Evolutionary conservation across 1,140 invertebrate genomes (phyloP), one percentile per base, ranked within the genome.

Genomic region (Carposina sasakii): DNA sequence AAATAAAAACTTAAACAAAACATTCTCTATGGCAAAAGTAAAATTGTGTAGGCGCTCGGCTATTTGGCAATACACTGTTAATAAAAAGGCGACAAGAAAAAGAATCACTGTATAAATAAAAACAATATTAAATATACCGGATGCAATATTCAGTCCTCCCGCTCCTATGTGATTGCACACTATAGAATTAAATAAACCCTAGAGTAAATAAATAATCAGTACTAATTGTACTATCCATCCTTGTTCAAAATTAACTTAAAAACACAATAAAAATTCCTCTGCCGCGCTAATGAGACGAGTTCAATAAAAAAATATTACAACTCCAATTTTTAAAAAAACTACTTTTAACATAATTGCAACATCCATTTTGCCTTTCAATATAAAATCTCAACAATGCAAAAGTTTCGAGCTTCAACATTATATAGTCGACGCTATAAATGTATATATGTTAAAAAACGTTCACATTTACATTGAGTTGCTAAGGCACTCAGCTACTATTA

Each of bases 401-500:
- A n/a, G n/a, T n/a, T n/a, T n/a, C n/a, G n/a, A n/a, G n/a, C n/a
- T n/a, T n/a, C n/a, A n/a, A n/a, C n/a, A n/a, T n/a, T n/a, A n/a
- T n/a, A n/a, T n/a, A n/a, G n/a, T n/a, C n/a, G n/a, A n/a, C n/a
- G n/a, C n/a, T n/a, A n/a, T n/a, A n/a, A n/a, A n/a, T n/a, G n/a
- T n/a, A n/a, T 62, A 62, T 52, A 67, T 66, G 65, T 72, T 71
- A 75, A 63, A n/a, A n/a, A n/a, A n/a, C n/a, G n/a, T n/a, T n/a
- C n/a, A n/a, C n/a, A n/a, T n/a, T n/a, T 66, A 73, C 63, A 77
- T 54, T 77, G 79, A 81, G 77, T 79, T 71, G 76, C 79, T 83
- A 83, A 83, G 79, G 79, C 79, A 83, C 79, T 83, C 76, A 76
- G 55, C 76, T 78, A 83, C 69, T 76, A 52, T 72, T 77, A 75